A percentile compares a stretch with the other conserved stretches of the same genome.
These are phyloP conservation scores for Artemia sinica DNA, from an alignment of 2,888 invertebrate species.

Conservation along the genomic window DNA sequence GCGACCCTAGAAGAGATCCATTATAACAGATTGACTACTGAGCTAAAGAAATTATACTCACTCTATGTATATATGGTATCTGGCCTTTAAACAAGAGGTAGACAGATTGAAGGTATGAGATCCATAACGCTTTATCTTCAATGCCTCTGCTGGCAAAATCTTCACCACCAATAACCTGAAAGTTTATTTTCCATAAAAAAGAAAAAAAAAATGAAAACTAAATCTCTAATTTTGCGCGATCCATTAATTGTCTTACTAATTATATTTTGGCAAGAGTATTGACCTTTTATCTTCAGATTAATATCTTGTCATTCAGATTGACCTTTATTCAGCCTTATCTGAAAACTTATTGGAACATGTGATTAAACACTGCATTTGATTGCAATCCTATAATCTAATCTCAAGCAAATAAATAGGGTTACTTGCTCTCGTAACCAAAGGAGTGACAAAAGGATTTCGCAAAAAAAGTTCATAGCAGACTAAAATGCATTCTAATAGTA, in stretches of 20 bases:
- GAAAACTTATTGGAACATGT: too few species aligned
- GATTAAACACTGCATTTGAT: too few species aligned
- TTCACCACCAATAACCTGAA: slow-evolving; percentile 47
- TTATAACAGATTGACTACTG: slow-evolving; percentile 10
- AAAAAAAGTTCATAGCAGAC: neutral
- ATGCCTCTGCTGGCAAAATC: slow-evolving; percentile 53
- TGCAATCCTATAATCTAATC: too few species aligned
- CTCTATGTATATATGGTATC: slow-evolving; percentile 48
- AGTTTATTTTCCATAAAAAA: too few species aligned
- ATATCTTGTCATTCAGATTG: too few species aligned
- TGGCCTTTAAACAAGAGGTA: slow-evolving; percentile 80
- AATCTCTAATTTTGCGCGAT: neutral
- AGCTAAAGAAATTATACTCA: slow-evolving; percentile 13
- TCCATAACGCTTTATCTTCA: slow-evolving; percentile 53
- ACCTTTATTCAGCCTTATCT: too few species aligned
- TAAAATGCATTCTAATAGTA: neutral
- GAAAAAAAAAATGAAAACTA: too few species aligned
- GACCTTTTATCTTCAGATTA: too few species aligned
- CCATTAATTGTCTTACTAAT: neutral
- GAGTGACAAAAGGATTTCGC: neutral
- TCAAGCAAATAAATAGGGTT: too few species aligned
- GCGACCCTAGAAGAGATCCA: neutral
- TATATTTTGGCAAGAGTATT: too few species aligned
- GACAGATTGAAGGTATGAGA: slow-evolving; percentile 69
- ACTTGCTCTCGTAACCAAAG: too few species aligned